Evolutionary conservation across 1,140 invertebrate genomes (phyloP), one percentile per base, ranked within the genome.

Genomic region (Megathymus violae): DNA sequence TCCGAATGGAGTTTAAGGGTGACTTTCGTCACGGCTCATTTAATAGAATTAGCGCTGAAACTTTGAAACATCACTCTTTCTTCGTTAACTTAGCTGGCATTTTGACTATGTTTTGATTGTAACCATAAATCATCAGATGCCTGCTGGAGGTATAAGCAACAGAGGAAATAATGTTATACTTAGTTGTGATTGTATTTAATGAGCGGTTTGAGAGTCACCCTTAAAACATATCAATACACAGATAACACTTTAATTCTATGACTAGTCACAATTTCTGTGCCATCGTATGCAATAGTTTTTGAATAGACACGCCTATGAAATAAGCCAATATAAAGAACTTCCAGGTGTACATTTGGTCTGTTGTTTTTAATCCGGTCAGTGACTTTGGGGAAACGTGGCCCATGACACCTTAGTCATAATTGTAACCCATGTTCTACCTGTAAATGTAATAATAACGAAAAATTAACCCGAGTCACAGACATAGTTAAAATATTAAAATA

Each of bases 201-300:
- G 34, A 36, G 34, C 34, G 10, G 34, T 4, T 2, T 2, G 34
- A 36, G 1, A 36, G 34, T 36, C 34, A 36, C 34, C 34, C 34
- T 36, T 36, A n/a, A 36, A 36, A 36, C 34, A 7, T 7, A 11
- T 36, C 34, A 11, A 11, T 36, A 4, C n/a, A n/a, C n/a, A n/a
- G n/a, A n/a, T n/a, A n/a, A n/a, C n/a, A 36, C 34, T 36, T 22
- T 36, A 36, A 36, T 36, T 60, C 41, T 46, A 63, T 60, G 25
- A 72, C 77, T 80, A 78, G 75, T 80, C 73, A 69, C 67, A 74
- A 61, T 40, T 64, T 25, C 51, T 63, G 79, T 79, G 79, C 75
- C 79, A 79, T 78, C 22, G 16, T 47, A 59, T 16, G 14, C 48
- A 56, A 46, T 46, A 44, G 48, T 11, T 17, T 51, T 22, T 13